Base-by-base conservation (phyloP, 2,888 invertebrate species). In the Pteria penguin region DNA sequence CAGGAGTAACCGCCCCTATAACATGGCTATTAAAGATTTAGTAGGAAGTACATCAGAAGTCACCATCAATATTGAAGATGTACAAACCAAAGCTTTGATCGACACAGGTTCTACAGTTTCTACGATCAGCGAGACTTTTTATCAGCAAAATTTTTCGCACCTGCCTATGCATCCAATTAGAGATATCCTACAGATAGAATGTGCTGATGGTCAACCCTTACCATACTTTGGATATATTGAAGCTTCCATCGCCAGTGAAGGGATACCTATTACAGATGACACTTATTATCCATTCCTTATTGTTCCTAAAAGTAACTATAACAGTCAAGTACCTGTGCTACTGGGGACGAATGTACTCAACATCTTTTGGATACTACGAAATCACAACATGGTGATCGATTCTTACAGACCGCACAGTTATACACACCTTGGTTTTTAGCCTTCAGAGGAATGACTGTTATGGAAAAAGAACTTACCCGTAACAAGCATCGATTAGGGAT, bases 291-390 rank as follows among this genome's bases (percentile, higher is more conserved):
- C n/a, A 3, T 24, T 66, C n/a, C 18, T 66, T 26, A 45, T 71
- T 22, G 58, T 71, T 2, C 70, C 70, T 4, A 66, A 70, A n/a
- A 75, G 66, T 57, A n/a, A 22, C 2, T 75, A 71, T 32, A 70
- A 66, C 22, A 32, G 4, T 24, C 14, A 18, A 22, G 79, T 75
- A 18, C 79, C 79, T 24, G 29, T 79, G 1, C 63, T 79, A 14
- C n/a, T 79, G 18, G 82, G 82, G 14, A 79, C 78, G 1, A 82
- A 82, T 36, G 36, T 79, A 8, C 32, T 82, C 2, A 67, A 4
- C 72, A 71, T 33, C 31, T 79, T 2, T 31, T 79, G 29, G 11
- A 18, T 0, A 58, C 58, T 27, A 68, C 69, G 52, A 65, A 75
- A n/a, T 26, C 24, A 1, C 65, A 65, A 11, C 69, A 62, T 71